A percentile compares a stretch with the other conserved stretches of the same genome.
These are phyloP conservation scores for Pheosia gnoma DNA, from an alignment of 2,888 invertebrate genomes.

Conservation along the genomic window DNA sequence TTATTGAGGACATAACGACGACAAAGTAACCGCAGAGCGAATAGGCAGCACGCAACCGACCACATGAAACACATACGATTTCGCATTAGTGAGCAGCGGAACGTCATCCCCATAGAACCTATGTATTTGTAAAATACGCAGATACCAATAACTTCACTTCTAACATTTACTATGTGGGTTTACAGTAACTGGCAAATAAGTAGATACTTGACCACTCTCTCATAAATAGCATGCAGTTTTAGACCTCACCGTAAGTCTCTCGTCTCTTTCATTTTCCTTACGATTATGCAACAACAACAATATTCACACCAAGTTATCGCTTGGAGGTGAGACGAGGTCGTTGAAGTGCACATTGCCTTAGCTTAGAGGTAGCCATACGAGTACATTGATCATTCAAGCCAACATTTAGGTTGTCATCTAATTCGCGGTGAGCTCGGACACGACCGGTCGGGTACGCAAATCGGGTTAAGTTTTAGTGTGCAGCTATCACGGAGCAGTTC, in stretches of 20 bases:
- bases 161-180: neutral
- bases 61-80: slow-evolving; percentile 39
- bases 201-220: no score
- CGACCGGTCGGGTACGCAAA: slow-evolving; percentile 28
- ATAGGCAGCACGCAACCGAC: slow-evolving; percentile 36
- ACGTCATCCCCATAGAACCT: slow-evolving; percentile 29
- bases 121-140: slow-evolving; percentile 23
- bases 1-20: slow-evolving; percentile 48
- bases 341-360: neutral
- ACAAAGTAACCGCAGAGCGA: slow-evolving; percentile 42
- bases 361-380: neutral
- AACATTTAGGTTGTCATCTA: slow-evolving; percentile 1
- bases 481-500: slow-evolving; percentile 49
- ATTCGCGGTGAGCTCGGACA: slow-evolving; percentile 5
- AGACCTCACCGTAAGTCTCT: no score
- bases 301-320: neutral
- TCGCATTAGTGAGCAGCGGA: slow-evolving; percentile 39
- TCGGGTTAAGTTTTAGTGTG: slow-evolving; percentile 44
- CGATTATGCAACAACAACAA: no score
- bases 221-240: no score
- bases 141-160: slow-evolving; percentile 12
- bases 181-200: neutral
- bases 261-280: no score
- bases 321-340: neutral
- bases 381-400: slow-evolving; percentile 1